A percentile compares a stretch with the other conserved stretches of the same genome.
Conservation (phyloP, 2,888 invertebrate genomes). For the Luffia ferchaultella region DNA sequence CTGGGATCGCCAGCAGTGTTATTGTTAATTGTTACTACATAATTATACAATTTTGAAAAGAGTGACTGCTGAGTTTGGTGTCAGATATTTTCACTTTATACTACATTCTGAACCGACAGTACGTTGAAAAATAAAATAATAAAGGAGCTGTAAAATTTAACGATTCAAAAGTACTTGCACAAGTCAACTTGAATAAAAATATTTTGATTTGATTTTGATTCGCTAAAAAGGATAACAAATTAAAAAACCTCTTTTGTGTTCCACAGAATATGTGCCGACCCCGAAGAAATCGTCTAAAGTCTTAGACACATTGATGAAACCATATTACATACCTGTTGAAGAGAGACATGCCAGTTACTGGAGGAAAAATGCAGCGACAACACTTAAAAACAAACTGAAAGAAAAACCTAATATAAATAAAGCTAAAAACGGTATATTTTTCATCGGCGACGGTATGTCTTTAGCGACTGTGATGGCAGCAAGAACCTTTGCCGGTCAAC, state of each 20-base stretch:
- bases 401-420: constrained; percentile 32
- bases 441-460: constrained; percentile 84
- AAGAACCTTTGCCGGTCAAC: constrained; percentile 72
- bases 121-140: too few relatives aligned
- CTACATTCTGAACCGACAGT: too few relatives aligned
- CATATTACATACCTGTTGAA: constrained; percentile 38
- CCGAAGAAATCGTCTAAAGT: constrained; percentile 39
- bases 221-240: too few relatives aligned
- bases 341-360: constrained; percentile 49
- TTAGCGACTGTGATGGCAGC: constrained; percentile 77
- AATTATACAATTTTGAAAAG: too few relatives aligned
- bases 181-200: too few relatives aligned
- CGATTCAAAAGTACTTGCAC: too few relatives aligned
- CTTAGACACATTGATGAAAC: constrained; percentile 43
- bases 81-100: too few relatives aligned
- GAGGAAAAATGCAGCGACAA: constrained; percentile 35
- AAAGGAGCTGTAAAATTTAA: too few relatives aligned
- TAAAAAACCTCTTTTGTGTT: not conserved
- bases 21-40: too few relatives aligned
- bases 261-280: constrained; percentile 1
- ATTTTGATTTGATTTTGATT: too few relatives aligned
- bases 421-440: constrained; percentile 77
- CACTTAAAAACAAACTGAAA: constrained; percentile 32
- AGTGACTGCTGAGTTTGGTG: too few relatives aligned
- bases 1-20: too few relatives aligned